Evolutionary conservation across 1,140 invertebrate genomes (phyloP).

Genomic region (Lasioglossum albipes): DNA sequence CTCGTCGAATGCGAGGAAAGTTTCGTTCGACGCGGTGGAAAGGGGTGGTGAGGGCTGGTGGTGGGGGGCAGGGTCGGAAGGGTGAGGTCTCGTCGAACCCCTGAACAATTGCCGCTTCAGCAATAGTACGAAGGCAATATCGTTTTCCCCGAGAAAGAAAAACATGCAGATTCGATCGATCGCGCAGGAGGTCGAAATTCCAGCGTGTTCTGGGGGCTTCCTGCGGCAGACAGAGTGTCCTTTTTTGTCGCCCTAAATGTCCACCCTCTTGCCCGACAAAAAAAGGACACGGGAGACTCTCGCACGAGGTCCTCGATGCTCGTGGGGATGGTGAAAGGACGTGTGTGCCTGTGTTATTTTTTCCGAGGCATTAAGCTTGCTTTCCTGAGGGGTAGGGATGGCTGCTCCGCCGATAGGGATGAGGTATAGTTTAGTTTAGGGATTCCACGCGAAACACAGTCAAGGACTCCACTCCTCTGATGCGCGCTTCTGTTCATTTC

Average conservation of each 20-base stretch:
- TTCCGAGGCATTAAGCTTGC: constrained; percentile 79
- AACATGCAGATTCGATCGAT: constrained; percentile 72
- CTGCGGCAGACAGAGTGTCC: constrained; percentile 70
- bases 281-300: constrained; percentile 68
- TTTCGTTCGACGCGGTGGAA: not conserved
- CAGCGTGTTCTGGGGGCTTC: constrained; percentile 60
- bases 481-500: constrained; percentile 20
- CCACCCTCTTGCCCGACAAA: constrained; percentile 70
- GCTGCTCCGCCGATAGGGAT: constrained; percentile 65
- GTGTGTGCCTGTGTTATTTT: constrained; percentile 78
- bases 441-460: constrained; percentile 69
- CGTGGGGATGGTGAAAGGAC: constrained; percentile 42
- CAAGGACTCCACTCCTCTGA: constrained; percentile 53
- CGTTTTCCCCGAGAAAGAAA: constrained; percentile 53
- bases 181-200: constrained; percentile 65
- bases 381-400: constrained; percentile 68
- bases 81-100: constrained; percentile 36
- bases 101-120: constrained; percentile 50
- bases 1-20: constrained; percentile 30
- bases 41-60: not conserved
- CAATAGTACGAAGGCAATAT: constrained; percentile 51
- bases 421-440: constrained; percentile 74
- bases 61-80: not conserved
- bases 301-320: constrained; percentile 55
- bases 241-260: constrained; percentile 75